Percentiles rank a stretch among this genome's conserved stretches.
These are phyloP conservation scores for Gambusia yucatana DNA, from an alignment of 2,797 vertebrate species.

Conservation along the genomic window DNA sequence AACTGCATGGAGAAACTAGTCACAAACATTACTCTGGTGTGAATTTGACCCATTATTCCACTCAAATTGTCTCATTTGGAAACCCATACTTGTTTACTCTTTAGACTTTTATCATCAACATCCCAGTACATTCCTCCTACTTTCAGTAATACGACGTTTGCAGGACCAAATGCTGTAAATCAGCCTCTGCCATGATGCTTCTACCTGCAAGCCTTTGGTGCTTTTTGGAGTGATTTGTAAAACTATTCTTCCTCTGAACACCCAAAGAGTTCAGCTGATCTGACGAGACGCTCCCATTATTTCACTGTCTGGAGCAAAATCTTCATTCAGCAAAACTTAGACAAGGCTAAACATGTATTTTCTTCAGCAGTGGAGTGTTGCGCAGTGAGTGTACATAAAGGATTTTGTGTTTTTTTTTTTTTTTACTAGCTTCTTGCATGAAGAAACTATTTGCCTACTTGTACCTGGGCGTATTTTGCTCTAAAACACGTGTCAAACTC, in stretches of 20 bases:
- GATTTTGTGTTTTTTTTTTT: neutral
- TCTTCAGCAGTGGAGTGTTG: neutral
- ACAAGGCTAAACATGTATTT: neutral
- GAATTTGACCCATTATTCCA: neutral
- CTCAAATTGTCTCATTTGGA: neutral
- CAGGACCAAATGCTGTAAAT: neutral
- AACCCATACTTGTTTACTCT: neutral
- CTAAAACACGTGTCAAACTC: too few species aligned
- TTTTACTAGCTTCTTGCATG: too few species aligned
- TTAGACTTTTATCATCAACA: neutral
- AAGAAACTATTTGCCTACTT: too few species aligned
- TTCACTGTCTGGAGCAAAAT: neutral
- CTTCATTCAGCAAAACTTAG: neutral
- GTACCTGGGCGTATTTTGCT: too few species aligned
- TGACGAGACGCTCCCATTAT: neutral
- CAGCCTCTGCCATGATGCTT: neutral
- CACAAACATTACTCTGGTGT: neutral
- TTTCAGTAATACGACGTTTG: neutral
- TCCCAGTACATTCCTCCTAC: neutral
- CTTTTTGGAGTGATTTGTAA: neutral
- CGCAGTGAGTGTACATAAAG: neutral
- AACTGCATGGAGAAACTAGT: neutral
- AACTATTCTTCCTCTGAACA: neutral
- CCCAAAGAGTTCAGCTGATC: neutral
- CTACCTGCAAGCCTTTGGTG: neutral